A percentile compares a stretch with the other conserved stretches of the same genome.
These are phyloP conservation scores for Galaxias olidus DNA, from an alignment of 2,797 vertebrate species.

Conservation along the genomic window DNA sequence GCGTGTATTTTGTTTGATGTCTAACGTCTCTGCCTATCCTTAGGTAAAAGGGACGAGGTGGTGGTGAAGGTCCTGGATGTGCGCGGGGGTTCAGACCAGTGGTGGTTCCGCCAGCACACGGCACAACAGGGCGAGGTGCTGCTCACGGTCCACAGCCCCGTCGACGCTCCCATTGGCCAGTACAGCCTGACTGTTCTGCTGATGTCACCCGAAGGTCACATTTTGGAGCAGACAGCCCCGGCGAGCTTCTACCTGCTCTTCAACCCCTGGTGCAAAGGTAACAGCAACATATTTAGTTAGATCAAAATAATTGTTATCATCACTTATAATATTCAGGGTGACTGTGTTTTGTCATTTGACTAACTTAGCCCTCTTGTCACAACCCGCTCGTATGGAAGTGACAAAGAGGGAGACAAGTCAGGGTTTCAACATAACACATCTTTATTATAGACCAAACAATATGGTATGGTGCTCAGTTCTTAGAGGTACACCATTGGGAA, in stretches of 20 bases:
- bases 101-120: slow-evolving; percentile 72
- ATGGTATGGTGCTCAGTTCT: too few relatives aligned
- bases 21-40: background rate
- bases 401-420: too few relatives aligned
- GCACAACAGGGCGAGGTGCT: slow-evolving; percentile 65
- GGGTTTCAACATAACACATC: too few relatives aligned
- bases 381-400: too few relatives aligned
- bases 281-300: background rate
- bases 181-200: slow-evolving; percentile 64
- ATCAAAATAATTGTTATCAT: too few relatives aligned
- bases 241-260: slow-evolving; percentile 72
- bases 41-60: slow-evolving; percentile 63
- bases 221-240: slow-evolving; percentile 45
- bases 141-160: slow-evolving; percentile 73
- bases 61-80: slow-evolving; percentile 59
- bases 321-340: too few relatives aligned
- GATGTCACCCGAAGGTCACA: slow-evolving; percentile 52
- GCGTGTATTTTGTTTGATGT: background rate
- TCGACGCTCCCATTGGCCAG: slow-evolving; percentile 66
- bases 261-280: slow-evolving; percentile 81
- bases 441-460: too few relatives aligned
- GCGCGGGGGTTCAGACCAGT: slow-evolving; percentile 39
- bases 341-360: too few relatives aligned
- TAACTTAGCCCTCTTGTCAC: too few relatives aligned
- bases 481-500: too few relatives aligned